phyloP scores from a whole-genome alignment of 2,113 vertebrate genomes.

The Haplotaxodon microlepis region DNA sequence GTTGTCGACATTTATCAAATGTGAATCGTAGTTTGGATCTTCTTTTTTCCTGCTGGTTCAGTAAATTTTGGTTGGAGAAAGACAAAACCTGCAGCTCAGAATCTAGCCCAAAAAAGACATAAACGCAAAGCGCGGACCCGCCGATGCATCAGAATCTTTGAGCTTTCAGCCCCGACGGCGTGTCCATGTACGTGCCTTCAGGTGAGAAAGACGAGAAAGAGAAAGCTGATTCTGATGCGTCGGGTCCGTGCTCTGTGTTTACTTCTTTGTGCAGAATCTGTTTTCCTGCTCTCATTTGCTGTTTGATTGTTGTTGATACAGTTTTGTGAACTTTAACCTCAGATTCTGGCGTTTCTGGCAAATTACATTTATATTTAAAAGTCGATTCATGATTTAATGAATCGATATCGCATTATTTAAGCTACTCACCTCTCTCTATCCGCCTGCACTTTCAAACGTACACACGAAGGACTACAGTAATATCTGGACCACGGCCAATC shows the following conservation, averaged over 20 bases:
- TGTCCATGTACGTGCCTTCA: background rate
- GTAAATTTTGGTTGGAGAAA: background rate
- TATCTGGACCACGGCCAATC: background rate
- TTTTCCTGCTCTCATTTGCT: background rate
- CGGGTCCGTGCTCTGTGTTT: background rate
- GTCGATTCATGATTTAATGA: background rate
- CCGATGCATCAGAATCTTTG: background rate
- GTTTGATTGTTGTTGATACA: background rate
- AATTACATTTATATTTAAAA: background rate
- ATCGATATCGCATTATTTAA: background rate
- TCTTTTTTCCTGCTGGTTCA: background rate
- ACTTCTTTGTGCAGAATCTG: background rate
- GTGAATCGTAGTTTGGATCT: background rate
- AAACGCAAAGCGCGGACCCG: background rate
- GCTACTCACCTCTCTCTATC: background rate
- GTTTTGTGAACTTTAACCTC: background rate
- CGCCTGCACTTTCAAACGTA: background rate
- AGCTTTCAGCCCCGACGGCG: accelerated
- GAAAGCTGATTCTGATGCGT: background rate
- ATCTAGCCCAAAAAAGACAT: background rate
- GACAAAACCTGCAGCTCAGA: background rate
- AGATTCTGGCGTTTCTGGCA: background rate
- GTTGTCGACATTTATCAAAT: background rate
- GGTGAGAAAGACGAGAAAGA: background rate
- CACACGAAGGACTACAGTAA: background rate